A percentile compares a stretch with the other conserved stretches of the same genome.
phyloP scores from a whole-genome alignment of 2,113 vertebrate species.

The Muntiacus muntjak region DNA sequence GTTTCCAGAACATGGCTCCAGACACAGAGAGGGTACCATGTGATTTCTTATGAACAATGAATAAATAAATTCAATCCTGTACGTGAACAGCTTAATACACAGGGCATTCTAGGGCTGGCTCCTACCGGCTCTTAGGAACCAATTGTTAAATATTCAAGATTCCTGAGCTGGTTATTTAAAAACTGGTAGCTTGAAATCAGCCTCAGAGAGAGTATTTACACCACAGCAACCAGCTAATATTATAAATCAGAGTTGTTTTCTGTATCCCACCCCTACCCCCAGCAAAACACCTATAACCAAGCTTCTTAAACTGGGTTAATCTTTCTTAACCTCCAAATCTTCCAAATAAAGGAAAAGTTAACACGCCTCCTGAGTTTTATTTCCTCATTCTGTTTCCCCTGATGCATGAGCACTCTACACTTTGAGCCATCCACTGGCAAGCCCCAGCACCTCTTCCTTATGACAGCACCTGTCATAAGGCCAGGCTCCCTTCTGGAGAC shows the following conservation, averaged over 20 bases:
- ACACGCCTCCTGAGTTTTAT: background rate
- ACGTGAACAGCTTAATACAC: background rate
- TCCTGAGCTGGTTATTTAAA: background rate
- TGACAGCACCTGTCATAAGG: background rate
- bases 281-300: background rate
- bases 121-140: background rate
- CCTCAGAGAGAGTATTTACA: background rate
- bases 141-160: background rate
- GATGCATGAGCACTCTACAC: background rate
- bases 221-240: background rate
- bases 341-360: background rate
- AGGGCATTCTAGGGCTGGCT: background rate
- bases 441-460: background rate
- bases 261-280: rapidly evolving
- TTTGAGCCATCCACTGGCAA: background rate
- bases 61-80: background rate
- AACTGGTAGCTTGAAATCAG: background rate
- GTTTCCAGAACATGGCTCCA: background rate
- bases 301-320: background rate
- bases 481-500: background rate
- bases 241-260: background rate
- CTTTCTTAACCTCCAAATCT: background rate
- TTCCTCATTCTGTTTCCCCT: background rate
- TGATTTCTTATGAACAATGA: background rate
- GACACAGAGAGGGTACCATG: background rate